A percentile compares a stretch with the other conserved stretches of the same genome.
These are phyloP conservation scores for Brachyalestes nurse DNA, from an alignment of 2,797 vertebrate species.

Conservation along the genomic window DNA sequence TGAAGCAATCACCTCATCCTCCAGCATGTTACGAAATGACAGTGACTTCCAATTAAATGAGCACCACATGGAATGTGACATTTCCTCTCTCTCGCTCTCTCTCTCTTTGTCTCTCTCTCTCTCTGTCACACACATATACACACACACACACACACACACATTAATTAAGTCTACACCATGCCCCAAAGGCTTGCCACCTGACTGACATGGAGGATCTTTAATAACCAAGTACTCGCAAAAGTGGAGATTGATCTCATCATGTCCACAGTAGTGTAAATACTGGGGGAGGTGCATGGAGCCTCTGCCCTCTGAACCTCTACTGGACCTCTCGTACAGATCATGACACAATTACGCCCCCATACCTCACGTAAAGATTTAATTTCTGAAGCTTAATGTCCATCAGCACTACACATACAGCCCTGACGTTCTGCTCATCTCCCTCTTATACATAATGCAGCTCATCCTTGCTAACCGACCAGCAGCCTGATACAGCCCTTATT, in stretches of 20 bases:
- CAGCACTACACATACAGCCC: too few species aligned
- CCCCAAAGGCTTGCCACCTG: not conserved
- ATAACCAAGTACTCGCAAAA: constrained; percentile 3
- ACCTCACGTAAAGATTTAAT: too few species aligned
- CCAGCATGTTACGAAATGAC: not conserved
- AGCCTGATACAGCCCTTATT: too few species aligned
- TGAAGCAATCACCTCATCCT: not conserved
- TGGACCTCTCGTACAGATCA: too few species aligned
- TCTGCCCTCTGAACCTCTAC: not conserved
- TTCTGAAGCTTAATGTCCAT: too few species aligned
- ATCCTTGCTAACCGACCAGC: too few species aligned
- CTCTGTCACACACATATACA: too few species aligned
- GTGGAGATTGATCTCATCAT: not conserved
- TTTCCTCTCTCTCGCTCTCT: not conserved
- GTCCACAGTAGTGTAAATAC: not conserved
- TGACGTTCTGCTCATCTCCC: too few species aligned
- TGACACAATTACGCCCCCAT: too few species aligned
- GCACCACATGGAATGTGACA: not conserved
- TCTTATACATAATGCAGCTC: too few species aligned
- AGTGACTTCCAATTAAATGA: not conserved
- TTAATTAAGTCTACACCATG: constrained; percentile 21
- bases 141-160: not conserved
- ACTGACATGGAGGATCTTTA: constrained; percentile 5
- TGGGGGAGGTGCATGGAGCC: too few species aligned
- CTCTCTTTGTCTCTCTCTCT: not conserved